Conservation (phyloP, 2,888 invertebrate genomes). For the Marronus borbonicus region DNA sequence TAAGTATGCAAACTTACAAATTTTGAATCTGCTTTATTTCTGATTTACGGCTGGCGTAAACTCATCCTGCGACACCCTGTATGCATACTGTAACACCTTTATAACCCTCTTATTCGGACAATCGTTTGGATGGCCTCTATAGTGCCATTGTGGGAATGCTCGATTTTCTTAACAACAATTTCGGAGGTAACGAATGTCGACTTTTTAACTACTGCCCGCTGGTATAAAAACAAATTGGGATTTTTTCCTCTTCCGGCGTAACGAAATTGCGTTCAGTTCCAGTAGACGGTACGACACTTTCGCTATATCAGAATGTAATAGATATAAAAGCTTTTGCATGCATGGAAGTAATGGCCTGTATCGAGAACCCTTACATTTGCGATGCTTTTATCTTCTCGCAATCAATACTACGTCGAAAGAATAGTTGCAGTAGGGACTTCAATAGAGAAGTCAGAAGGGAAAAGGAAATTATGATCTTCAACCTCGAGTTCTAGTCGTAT, state of each 20-base stretch:
- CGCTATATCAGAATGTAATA: constrained; percentile 35
- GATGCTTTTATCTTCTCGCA: constrained; percentile 30
- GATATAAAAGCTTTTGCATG: constrained; percentile 44
- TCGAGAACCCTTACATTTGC: constrained; percentile 39
- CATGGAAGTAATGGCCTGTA: constrained; percentile 39
- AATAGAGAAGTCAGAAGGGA: neutral
- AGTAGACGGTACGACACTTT: neutral
- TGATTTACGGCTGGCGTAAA: no score
- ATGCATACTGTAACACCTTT: neutral
- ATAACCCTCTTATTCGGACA: constrained; percentile 22
- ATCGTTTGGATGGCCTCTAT: neutral
- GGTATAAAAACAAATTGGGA: constrained; percentile 40
- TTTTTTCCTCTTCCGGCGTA: constrained; percentile 1
- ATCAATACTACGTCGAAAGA: constrained; percentile 16
- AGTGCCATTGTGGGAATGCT: constrained; percentile 29
- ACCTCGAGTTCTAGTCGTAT: neutral
- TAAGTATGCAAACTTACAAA: no score
- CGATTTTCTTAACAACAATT: constrained; percentile 31
- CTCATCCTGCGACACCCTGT: no score
- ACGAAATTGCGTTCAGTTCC: constrained; percentile 19
- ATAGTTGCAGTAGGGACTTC: constrained; percentile 1
- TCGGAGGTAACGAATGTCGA: constrained; percentile 22
- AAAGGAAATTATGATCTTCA: constrained; percentile 33
- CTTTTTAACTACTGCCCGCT: constrained; percentile 40
- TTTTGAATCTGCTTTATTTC: no score